Percentiles rank a stretch among this genome's conserved stretches.
phyloP scores from a whole-genome alignment of 2,113 vertebrate genomes.

The Platichthys stellatus region DNA sequence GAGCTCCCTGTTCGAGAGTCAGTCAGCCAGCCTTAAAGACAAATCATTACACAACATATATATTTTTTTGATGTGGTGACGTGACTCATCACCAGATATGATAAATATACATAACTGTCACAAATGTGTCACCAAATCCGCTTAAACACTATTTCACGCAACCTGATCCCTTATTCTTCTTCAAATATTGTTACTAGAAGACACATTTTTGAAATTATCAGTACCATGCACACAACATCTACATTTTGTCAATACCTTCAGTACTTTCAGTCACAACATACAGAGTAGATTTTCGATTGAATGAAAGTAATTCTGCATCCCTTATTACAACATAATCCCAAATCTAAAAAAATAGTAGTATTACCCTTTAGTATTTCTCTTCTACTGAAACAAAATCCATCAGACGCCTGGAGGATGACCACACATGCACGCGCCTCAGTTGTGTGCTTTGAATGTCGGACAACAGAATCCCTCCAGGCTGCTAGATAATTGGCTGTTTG shows the following conservation, averaged over 20 bases:
- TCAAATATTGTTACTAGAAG: too few species aligned
- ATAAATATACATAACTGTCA: too few species aligned
- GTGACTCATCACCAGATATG: too few species aligned
- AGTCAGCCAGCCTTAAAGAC: too few species aligned
- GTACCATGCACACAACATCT: background rate
- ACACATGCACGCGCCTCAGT: slow-evolving; percentile 15
- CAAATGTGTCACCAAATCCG: too few species aligned
- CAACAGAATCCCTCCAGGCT: slow-evolving; percentile 63
- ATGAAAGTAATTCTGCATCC: background rate
- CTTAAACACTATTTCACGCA: too few species aligned
- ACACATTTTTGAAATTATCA: too few species aligned
- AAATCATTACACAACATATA: too few species aligned
- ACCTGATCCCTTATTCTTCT: too few species aligned
- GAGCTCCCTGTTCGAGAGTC: background rate
- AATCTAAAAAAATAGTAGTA: background rate
- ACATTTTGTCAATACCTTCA: background rate
- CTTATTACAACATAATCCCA: background rate
- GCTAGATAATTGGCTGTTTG: slow-evolving; percentile 79
- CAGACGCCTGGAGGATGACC: slow-evolving; percentile 15
- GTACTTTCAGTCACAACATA: background rate
- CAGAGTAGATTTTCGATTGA: background rate
- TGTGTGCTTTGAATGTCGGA: slow-evolving; percentile 56
- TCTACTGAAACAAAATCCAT: slow-evolving; percentile 12
- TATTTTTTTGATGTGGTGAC: too few species aligned
- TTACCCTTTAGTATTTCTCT: slow-evolving; percentile 16